These are phyloP conservation scores for Graptemys geographica DNA, from an alignment of 2,797 vertebrate genomes.

Conservation along the genomic window DNA sequence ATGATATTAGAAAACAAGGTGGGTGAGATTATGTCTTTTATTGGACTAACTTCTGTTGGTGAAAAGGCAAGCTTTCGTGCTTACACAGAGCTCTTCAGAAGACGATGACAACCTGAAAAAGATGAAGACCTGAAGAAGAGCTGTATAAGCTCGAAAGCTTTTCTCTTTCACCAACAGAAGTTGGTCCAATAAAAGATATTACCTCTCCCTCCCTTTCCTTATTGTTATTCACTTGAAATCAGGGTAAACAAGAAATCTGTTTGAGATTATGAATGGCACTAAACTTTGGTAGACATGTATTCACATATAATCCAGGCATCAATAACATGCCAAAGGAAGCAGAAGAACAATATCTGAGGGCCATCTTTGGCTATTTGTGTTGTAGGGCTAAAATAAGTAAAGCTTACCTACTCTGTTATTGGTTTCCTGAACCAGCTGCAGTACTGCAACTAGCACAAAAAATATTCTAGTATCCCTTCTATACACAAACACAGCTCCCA, in stretches of 20 bases:
- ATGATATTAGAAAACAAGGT: not conserved
- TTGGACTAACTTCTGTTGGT: not conserved
- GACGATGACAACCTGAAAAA: not conserved
- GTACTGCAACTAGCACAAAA: not conserved
- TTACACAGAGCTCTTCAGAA: not conserved
- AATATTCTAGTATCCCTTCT: not conserved
- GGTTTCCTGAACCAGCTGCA: not conserved
- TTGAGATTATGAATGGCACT: not conserved
- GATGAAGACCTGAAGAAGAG: not conserved
- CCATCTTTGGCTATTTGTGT: not conserved
- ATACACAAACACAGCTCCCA: not conserved
- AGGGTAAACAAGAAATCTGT: not conserved
- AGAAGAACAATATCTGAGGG: not conserved
- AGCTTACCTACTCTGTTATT: not conserved
- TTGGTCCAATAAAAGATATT: not conserved
- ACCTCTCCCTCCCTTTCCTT: not conserved
- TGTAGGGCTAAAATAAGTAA: not conserved
- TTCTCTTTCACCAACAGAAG: not conserved
- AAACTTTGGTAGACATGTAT: constrained; percentile 19
- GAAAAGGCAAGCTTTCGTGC: not conserved
- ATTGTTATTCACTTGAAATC: not conserved
- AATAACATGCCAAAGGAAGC: not conserved
- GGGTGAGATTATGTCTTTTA: not conserved
- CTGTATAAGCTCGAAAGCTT: not conserved
- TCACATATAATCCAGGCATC: not conserved